Evolutionary conservation across 2,113 vertebrate species (phyloP).

Genomic region (Pterophyllum scalare): DNA sequence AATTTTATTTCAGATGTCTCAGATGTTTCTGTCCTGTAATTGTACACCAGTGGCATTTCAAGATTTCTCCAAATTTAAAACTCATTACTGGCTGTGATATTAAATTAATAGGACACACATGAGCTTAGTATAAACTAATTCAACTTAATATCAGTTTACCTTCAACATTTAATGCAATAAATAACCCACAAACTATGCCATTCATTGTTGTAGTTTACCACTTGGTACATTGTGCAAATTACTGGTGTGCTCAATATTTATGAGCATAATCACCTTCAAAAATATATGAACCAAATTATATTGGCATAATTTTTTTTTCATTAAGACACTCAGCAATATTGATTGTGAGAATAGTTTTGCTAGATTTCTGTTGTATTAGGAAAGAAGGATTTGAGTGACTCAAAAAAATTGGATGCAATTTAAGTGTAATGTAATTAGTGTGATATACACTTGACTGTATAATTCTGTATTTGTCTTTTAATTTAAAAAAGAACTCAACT

Average conservation of each 20-base stretch:
- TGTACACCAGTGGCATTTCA: slow-evolving; percentile 46
- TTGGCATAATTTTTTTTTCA: background rate
- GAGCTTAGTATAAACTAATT: background rate
- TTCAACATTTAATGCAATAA: background rate
- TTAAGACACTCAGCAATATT: background rate
- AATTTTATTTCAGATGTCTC: slow-evolving; percentile 40
- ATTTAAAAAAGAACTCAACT: background rate
- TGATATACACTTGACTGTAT: too few relatives aligned
- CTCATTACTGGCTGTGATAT: slow-evolving; percentile 27
- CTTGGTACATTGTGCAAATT: background rate
- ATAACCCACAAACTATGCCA: background rate
- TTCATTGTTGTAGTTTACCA: background rate
- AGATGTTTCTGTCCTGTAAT: slow-evolving; percentile 41
- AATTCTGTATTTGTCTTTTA: too few relatives aligned
- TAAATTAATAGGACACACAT: background rate
- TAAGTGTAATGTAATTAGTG: background rate
- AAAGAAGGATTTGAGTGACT: background rate
- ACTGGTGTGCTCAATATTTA: background rate
- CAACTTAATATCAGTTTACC: background rate
- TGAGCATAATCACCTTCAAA: background rate
- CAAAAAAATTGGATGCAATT: background rate
- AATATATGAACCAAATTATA: background rate
- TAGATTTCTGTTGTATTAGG: background rate
- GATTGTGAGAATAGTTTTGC: background rate
- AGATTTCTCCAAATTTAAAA: slow-evolving; percentile 40